Base-by-base conservation (phyloP, 2,113 vertebrate genomes). In the Periophthalmodon schlosseri region DNA sequence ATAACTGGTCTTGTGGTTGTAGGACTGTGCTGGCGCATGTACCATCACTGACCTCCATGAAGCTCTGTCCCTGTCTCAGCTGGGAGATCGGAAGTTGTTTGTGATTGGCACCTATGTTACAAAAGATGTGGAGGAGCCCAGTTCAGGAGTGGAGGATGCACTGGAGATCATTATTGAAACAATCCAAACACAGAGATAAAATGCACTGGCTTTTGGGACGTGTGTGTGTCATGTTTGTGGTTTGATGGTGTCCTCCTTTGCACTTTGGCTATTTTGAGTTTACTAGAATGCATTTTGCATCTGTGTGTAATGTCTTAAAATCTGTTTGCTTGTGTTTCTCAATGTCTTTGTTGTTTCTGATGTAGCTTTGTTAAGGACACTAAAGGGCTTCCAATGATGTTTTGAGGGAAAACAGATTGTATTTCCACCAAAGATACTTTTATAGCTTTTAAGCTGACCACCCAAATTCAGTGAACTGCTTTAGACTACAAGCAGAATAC, bases 1-100 rank as follows among this genome's bases (percentile, higher is more conserved):
- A 65, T 23, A 60, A 14, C 8, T 39, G 34, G 34, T 36, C 60
- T 63, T 15, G 5, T 63, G 73, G 16, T 63, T 74, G 18, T 84
- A 99, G 98, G 97, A 99, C 83, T 88, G 96, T 0, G 72, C 94
- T n/a, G 92, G 91, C 9, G 95, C 96, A 6, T 95, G 93, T 76
- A 82, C 91, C 81, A 96, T 99, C 91, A 94, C 95, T 0, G 97
- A 98, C 70, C 95, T 99, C 82, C 95, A 96, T 0, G 96, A 96
- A 0, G 94, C 95, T 18, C 87, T 99, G 89, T 88, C 90, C 0
- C 91, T 99, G 64, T 94, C 93, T 0, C 93, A 94, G 28, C 85
- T 94, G 5, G 96, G 96, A 0, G 95, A 96, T 0, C 73, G 96
- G 46, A 95, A 91, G 87, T 73, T 99, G 86, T 97, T 95, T 91